Evolutionary conservation across 2,888 invertebrate species (phyloP), one percentile per base, ranked within the genome.

Genomic region (Dolichopus griseipennis): DNA sequence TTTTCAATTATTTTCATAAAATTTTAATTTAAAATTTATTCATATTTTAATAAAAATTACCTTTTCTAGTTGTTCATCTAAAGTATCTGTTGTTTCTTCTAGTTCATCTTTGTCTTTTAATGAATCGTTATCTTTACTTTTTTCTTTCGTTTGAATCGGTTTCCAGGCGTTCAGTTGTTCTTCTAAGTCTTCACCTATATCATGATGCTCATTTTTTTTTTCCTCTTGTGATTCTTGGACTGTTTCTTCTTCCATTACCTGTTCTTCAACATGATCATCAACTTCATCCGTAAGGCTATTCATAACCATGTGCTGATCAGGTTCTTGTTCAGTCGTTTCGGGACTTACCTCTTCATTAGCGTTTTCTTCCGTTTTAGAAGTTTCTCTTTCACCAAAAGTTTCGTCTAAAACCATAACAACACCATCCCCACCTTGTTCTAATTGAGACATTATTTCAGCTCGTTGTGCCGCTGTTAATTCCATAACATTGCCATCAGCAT

Each of bases 111-210:
- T 76, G 61, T 63, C 15, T 21, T 41, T 18, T 21, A 65, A 8
- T 20, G 61, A 9, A 61, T 61, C 68, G 2, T 52, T 15, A 15
- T 18, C n/a, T 34, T 37, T 7, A 37, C 4, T 33, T 33, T 33
- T 37, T 21, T 10, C 7, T 5, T 8, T 34, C 9, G 12, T 34
- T 65, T 3, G n/a, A 27, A 82, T 73, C 83, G 83, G 76, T 83
- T 83, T 69, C 84, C 84, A 71, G 84, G 84, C 84, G 18, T 52
- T 52, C 6, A 52, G 6, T n/a, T 52, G 18, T n/a, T 52, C 52
- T 52, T 52, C 52, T n/a, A 84, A 84, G 73, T 84, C 84, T 77
- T 82, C 82, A 20, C 84, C 73, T 12, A 84, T 76, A 8, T 83
- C 82, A 4, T 80, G 8, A 76, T 76, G 8, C 8, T 74, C 79